These are phyloP conservation scores for Coenobita brevimanus DNA, from an alignment of 1,140 invertebrate species.

Conservation along the genomic window DNA sequence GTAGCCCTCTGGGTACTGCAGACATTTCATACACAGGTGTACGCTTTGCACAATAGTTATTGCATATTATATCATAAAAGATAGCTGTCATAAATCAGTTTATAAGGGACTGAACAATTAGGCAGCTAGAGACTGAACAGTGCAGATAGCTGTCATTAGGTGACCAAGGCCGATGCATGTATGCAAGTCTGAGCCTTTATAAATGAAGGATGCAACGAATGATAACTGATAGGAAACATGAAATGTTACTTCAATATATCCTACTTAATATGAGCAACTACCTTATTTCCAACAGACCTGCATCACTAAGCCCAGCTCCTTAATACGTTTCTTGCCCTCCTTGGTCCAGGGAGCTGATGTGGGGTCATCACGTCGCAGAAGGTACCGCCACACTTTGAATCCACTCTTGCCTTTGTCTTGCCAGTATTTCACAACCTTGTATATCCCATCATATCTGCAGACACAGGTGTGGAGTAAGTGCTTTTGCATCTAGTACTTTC, in stretches of 20 bases:
- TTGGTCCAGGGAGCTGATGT: conserved; percentile 88
- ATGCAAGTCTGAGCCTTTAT: no score
- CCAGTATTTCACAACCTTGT: conserved; percentile 90
- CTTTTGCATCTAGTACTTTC: background rate
- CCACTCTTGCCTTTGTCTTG: conserved; percentile 86
- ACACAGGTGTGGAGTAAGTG: no score
- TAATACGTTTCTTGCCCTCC: conserved; percentile 78
- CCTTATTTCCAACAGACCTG: conserved; percentile 22
- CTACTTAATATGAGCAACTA: background rate
- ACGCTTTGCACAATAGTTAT: no score
- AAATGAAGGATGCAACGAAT: no score
- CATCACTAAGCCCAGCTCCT: conserved; percentile 70
- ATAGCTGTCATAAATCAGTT: no score
- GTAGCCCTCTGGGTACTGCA: conserved; percentile 87
- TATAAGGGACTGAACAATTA: no score
- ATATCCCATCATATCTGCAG: conserved; percentile 85
- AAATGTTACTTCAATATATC: background rate
- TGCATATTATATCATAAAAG: no score
- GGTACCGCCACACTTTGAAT: conserved; percentile 87
- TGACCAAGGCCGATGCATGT: no score
- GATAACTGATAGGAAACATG: background rate
- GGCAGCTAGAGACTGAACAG: no score
- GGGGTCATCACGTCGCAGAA: conserved; percentile 86
- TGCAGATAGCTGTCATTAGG: no score
- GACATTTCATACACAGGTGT: no score